A percentile compares a stretch with the other conserved stretches of the same genome.
phyloP scores from a whole-genome alignment of 53 echinoderm and acorn worm genomes.

The Henricia sp. region DNA sequence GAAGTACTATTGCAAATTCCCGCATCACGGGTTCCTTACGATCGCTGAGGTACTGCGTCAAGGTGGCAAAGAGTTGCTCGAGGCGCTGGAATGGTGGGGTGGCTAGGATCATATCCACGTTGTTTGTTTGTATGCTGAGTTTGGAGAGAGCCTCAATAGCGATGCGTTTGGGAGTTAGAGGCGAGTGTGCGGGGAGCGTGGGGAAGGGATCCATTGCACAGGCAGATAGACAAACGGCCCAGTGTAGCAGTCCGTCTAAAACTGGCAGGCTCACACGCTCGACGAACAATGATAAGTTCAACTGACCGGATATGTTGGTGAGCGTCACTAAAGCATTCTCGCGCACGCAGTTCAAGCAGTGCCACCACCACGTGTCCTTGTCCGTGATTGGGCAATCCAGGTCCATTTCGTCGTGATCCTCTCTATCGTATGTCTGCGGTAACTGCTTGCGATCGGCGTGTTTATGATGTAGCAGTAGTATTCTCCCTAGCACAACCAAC shows the following conservation, averaged over 20 bases:
- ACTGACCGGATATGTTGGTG: conserved; percentile 89
- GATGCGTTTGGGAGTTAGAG: conserved; percentile 92
- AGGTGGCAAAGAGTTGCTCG: conserved; percentile 86
- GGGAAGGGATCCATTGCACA: conserved; percentile 97
- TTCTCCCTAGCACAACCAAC: conserved; percentile 79
- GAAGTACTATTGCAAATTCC: conserved; percentile 93
- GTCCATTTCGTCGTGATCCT: conserved; percentile 85
- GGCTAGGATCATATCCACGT: conserved; percentile 99
- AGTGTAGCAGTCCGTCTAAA: conserved; percentile 95
- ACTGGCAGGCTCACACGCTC: conserved; percentile 91
- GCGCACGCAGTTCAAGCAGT: conserved; percentile 85
- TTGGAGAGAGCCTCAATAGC: conserved; percentile 94
- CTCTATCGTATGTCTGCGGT: conserved; percentile 80
- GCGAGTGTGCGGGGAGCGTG: conserved; percentile 74
- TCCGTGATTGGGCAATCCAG: conserved; percentile 75
- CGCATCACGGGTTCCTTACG: conserved; percentile 97
- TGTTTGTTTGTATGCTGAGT: conserved; percentile 90
- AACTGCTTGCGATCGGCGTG: conserved; percentile 81
- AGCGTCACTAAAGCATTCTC: conserved; percentile 95
- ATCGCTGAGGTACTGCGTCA: conserved; percentile 96
- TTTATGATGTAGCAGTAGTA: conserved; percentile 87
- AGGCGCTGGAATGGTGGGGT: conserved; percentile 97
- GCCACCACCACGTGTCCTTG: conserved; percentile 90
- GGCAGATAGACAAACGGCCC: conserved; percentile 95
- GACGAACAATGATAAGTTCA: conserved; percentile 88